Evolutionary conservation across 2,888 invertebrate genomes (phyloP).

Genomic region (Zele albiditarsus): DNA sequence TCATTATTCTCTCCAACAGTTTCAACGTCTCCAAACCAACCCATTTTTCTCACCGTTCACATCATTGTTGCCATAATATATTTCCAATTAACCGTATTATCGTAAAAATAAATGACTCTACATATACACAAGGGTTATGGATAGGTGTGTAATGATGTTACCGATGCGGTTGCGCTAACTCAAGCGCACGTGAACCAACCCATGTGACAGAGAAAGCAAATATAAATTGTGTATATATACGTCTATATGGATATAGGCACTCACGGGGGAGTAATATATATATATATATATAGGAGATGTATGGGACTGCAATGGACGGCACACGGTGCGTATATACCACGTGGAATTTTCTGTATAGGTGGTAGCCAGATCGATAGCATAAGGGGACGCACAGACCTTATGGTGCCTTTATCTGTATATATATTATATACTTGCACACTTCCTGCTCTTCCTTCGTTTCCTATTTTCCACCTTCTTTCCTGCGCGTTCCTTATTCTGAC

Average conservation of each 20-base stretch:
- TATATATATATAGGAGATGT: constrained; percentile 28
- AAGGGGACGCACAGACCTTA: constrained; percentile 66
- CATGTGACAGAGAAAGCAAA: constrained; percentile 19
- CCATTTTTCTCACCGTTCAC: neutral
- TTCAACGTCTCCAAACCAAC: neutral
- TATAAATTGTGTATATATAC: constrained; percentile 3
- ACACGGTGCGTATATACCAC: constrained; percentile 46
- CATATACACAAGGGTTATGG: neutral
- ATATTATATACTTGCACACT: constrained; percentile 11
- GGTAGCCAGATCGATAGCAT: constrained; percentile 66
- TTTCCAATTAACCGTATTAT: neutral
- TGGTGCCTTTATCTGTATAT: constrained; percentile 58
- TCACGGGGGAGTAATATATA: constrained; percentile 34
- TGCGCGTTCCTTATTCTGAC: constrained; percentile 42
- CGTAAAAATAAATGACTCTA: constrained; percentile 7
- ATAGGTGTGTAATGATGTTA: constrained; percentile 19
- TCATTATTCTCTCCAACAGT: neutral
- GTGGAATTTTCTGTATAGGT: constrained; percentile 52
- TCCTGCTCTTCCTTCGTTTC: constrained; percentile 36
- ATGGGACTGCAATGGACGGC: constrained; percentile 44
- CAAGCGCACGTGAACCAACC: constrained; percentile 30
- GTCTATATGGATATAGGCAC: neutral
- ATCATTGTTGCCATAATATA: constrained; percentile 41
- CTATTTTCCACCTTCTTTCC: constrained; percentile 34
- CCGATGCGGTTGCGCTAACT: constrained; percentile 36